Evolutionary conservation across 2,888 invertebrate genomes (phyloP).

Genomic region (Limnephilus rhombicus): DNA sequence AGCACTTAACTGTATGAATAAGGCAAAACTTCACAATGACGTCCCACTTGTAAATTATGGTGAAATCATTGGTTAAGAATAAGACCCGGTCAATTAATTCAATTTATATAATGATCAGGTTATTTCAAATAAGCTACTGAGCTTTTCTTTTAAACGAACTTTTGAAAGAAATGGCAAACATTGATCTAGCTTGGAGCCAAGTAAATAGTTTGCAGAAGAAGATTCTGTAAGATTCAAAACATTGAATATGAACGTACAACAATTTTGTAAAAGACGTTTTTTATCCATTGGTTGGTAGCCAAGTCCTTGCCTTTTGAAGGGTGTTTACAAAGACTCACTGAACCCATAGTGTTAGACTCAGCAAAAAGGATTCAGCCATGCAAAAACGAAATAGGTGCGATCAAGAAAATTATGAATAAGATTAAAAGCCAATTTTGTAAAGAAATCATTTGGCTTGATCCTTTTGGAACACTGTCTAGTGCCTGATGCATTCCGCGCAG

Average conservation of each 20-base stretch:
- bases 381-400: conserved; percentile 5
- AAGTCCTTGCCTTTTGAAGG: no score
- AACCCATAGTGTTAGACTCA: neutral
- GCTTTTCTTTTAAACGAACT: neutral
- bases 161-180: neutral
- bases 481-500: neutral
- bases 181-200: neutral
- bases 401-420: conserved; percentile 19
- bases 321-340: neutral
- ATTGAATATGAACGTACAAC: neutral
- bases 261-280: neutral
- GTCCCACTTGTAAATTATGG: neutral
- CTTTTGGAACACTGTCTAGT: conserved; percentile 3
- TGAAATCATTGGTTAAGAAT: neutral
- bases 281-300: neutral
- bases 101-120: neutral
- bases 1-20: neutral
- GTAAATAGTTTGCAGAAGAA: neutral
- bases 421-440: neutral
- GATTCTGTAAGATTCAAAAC: neutral
- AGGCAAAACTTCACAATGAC: neutral
- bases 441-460: conserved; percentile 10
- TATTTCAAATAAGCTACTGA: neutral
- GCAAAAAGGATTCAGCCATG: neutral
- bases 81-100: neutral